Evolutionary conservation across 35 echinoderm and acorn worm genomes (phyloP).

Genomic region (Amphiura filiformis): DNA sequence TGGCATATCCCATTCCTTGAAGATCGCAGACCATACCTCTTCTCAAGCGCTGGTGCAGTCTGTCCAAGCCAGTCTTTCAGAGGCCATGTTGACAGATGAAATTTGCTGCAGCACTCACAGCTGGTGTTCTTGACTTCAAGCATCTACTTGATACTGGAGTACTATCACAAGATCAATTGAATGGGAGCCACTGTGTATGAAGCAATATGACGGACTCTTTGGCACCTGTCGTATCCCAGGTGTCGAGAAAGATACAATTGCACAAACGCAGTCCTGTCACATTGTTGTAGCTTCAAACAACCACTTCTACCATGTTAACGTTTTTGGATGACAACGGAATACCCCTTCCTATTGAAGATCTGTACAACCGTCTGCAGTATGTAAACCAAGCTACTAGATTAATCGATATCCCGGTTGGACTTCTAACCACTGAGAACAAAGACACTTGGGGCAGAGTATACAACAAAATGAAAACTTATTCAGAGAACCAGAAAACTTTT

Average conservation of each 20-base stretch:
- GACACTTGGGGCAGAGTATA: constrained; percentile 39
- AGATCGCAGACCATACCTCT: no score
- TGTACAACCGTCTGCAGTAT: constrained; percentile 10
- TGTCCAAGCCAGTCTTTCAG: background rate
- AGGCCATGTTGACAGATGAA: background rate
- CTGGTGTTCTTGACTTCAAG: background rate
- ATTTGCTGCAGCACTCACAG: background rate
- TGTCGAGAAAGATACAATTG: no score
- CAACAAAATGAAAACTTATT: constrained; percentile 15
- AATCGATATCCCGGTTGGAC: constrained; percentile 10
- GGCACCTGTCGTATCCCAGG: no score
- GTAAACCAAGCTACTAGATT: constrained; percentile 10
- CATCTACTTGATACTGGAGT: background rate
- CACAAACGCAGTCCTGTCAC: no score
- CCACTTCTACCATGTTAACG: constrained; percentile 36
- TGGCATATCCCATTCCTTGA: no score
- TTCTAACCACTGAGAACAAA: constrained; percentile 33
- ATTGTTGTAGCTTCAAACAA: no score
- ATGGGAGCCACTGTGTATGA: no score
- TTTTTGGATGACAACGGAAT: background rate
- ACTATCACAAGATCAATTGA: no score
- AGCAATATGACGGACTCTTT: no score
- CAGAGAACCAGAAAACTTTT: constrained; percentile 15
- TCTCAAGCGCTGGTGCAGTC: background rate
- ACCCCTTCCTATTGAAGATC: constrained; percentile 10